phyloP scores from a whole-genome alignment of 2,888 invertebrate genomes.

The Drosophila antonietae region DNA sequence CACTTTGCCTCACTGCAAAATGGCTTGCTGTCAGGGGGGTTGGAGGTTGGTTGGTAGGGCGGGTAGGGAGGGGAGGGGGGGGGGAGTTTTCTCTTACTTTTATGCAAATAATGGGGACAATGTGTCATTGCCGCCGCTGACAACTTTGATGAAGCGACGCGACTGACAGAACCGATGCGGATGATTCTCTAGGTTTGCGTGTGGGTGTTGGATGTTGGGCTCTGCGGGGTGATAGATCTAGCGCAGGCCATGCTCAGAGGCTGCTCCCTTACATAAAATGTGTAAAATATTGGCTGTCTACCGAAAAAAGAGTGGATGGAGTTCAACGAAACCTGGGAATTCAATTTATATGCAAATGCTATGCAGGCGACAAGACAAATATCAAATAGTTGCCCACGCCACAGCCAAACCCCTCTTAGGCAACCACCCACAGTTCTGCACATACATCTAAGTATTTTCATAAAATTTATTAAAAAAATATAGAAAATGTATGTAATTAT shows the following conservation, averaged over 20 bases:
- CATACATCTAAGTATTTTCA: conserved; percentile 55
- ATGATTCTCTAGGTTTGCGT: conserved; percentile 26
- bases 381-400: conserved; percentile 38
- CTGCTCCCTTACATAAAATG: conserved; percentile 59
- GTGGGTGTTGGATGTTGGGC: conserved; percentile 4
- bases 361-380: conserved; percentile 70
- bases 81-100: conserved; percentile 47
- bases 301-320: conserved; percentile 28
- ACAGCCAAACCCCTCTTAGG: neutral
- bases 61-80: neutral
- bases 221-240: conserved; percentile 49
- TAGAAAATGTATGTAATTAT: conserved; percentile 66
- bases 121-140: conserved; percentile 72
- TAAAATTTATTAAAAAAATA: conserved; percentile 73
- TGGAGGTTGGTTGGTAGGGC: neutral
- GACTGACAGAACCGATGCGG: conserved; percentile 49
- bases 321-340: conserved; percentile 56
- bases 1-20: conserved; percentile 55
- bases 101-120: conserved; percentile 80
- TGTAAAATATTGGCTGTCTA: conserved; percentile 74
- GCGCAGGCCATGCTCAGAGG: neutral
- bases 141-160: conserved; percentile 73
- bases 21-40: conserved; percentile 2
- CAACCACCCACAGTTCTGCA: neutral
- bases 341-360: conserved; percentile 81